A percentile compares a stretch with the other conserved stretches of the same genome.
phyloP scores from a whole-genome alignment of 2,888 invertebrate species.

The Spilosoma lubricipeda region DNA sequence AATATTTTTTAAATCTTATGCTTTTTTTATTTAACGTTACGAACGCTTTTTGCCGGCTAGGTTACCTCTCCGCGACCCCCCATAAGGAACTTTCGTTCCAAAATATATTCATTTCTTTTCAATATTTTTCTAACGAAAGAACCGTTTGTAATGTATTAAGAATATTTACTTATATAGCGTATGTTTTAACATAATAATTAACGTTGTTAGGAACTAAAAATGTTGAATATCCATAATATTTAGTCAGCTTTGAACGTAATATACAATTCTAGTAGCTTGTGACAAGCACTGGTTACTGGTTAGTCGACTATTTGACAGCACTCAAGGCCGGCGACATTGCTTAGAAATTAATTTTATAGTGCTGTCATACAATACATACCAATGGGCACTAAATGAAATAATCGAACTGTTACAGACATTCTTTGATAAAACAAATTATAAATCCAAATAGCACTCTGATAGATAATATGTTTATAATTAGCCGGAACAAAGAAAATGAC shows the following conservation, averaged over 20 bases:
- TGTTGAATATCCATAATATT: not conserved
- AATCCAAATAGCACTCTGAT: not conserved
- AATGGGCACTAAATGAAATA: constrained; percentile 36
- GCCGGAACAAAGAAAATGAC: not conserved
- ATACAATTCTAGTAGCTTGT: constrained; percentile 57
- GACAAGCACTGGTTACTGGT: constrained; percentile 62
- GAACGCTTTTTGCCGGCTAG: no score
- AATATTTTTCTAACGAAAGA: no score
- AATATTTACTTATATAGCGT: no score
- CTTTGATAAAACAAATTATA: not conserved
- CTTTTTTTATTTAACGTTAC: no score
- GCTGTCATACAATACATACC: constrained; percentile 41
- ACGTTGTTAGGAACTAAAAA: not conserved
- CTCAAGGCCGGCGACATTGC: constrained; percentile 65
- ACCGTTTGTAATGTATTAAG: no score
- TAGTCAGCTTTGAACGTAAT: constrained; percentile 24
- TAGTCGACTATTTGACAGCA: constrained; percentile 69
- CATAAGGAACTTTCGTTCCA: no score
- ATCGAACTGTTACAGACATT: constrained; percentile 27
- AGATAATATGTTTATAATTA: no score
- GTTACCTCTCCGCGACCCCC: no score
- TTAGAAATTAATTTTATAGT: constrained; percentile 46
- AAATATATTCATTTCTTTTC: no score
- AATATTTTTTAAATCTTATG: no score
- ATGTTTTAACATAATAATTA: not conserved